Conservation (phyloP, 2,888 invertebrate genomes). For the Elmis aenea region DNA sequence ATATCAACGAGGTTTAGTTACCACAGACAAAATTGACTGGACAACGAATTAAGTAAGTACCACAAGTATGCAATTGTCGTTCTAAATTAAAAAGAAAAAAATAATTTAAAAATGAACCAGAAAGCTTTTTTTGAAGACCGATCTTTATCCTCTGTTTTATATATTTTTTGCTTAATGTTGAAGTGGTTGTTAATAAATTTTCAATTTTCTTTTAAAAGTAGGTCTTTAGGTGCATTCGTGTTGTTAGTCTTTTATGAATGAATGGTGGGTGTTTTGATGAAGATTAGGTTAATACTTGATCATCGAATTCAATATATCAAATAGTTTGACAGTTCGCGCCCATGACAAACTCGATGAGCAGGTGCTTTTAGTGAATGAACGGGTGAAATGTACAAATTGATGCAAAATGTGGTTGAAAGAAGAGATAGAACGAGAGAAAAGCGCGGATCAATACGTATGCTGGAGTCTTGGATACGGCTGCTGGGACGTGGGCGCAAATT, state of each 20-base stretch:
- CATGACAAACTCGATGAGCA: slow-evolving; percentile 16
- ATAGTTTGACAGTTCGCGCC: slow-evolving; percentile 12
- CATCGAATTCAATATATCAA: slow-evolving; percentile 5
- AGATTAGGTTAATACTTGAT: background rate
- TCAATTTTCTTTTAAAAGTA: no score
- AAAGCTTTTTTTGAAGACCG: slow-evolving; percentile 3
- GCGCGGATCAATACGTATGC: slow-evolving; percentile 39
- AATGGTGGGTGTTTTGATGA: slow-evolving; percentile 4
- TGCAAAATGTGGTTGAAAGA: slow-evolving; percentile 33
- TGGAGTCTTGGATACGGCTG: slow-evolving; percentile 28
- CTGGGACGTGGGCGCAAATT: slow-evolving; percentile 23
- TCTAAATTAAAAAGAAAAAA: slow-evolving; percentile 2
- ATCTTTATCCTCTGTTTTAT: slow-evolving; percentile 2
- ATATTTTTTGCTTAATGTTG: no score
- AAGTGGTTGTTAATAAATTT: no score
- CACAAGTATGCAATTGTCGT: slow-evolving; percentile 1
- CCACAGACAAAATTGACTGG: slow-evolving; percentile 12
- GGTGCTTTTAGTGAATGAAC: slow-evolving; percentile 37
- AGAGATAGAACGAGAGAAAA: slow-evolving; percentile 36
- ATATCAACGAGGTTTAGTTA: slow-evolving; percentile 16
- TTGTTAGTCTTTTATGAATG: slow-evolving; percentile 10
- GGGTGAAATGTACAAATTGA: slow-evolving; percentile 27
- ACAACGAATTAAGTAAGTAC: slow-evolving; percentile 22
- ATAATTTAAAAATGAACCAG: no score
- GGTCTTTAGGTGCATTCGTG: no score